Evolutionary conservation across 2,888 invertebrate genomes (phyloP).

Genomic region (Andrena praecox): DNA sequence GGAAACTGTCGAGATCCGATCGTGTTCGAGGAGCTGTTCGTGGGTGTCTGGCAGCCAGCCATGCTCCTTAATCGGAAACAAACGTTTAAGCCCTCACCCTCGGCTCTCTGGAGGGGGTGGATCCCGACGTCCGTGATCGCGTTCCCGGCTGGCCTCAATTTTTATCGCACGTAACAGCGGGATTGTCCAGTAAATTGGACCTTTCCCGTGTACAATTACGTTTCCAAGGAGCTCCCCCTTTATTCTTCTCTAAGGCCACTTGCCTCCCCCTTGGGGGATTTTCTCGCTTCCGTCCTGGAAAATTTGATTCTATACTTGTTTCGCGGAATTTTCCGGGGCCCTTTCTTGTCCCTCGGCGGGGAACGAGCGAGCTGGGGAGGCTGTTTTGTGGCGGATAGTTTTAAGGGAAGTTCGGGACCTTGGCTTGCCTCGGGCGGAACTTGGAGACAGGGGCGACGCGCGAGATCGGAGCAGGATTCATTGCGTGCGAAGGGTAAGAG

Average conservation of each 20-base stretch:
- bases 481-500: too few species aligned
- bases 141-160: slow-evolving; percentile 32
- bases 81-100: slow-evolving; percentile 32
- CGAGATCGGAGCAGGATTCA: too few species aligned
- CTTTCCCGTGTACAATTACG: slow-evolving; percentile 44
- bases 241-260: neutral
- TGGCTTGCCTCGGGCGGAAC: too few species aligned
- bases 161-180: slow-evolving; percentile 43
- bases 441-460: too few species aligned
- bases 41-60: slow-evolving; percentile 44
- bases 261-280: slow-evolving; percentile 18
- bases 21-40: slow-evolving; percentile 24
- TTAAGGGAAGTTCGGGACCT: too few species aligned
- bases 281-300: slow-evolving; percentile 46
- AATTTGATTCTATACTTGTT: slow-evolving; percentile 37
- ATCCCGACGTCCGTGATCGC: slow-evolving; percentile 2
- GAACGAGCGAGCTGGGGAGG: neutral
- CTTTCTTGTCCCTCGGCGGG: neutral
- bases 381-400: too few species aligned
- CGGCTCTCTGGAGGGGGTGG: neutral
- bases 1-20: slow-evolving; percentile 33
- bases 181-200: slow-evolving; percentile 48
- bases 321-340: neutral
- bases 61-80: slow-evolving; percentile 58
- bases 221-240: neutral